Evolutionary conservation across 2,888 invertebrate species (phyloP).

Genomic region (Zonitis immaculata): DNA sequence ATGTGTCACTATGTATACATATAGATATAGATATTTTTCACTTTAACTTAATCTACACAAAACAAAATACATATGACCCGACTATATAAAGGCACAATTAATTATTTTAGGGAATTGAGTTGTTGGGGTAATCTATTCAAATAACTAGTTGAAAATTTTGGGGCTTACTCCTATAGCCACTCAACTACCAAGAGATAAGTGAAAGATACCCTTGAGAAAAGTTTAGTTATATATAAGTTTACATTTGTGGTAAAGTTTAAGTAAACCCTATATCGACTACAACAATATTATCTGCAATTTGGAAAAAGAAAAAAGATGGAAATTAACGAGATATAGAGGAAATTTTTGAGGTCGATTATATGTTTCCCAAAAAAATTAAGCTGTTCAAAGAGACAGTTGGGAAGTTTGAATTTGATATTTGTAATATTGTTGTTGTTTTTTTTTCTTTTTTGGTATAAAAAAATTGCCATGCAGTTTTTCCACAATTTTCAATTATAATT

Average conservation of each 20-base stretch:
- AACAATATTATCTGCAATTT: background rate
- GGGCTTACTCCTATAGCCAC: background rate
- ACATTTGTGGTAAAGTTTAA: background rate
- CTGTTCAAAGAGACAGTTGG: background rate
- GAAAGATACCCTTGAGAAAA: background rate
- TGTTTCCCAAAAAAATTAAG: no score
- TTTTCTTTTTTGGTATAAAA: no score
- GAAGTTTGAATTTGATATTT: background rate
- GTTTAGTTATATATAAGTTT: background rate
- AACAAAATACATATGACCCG: no score
- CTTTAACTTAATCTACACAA: constrained; percentile 1
- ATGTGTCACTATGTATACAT: constrained; percentile 5
- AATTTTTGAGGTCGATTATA: no score
- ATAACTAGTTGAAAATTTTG: background rate
- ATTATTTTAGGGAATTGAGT: background rate
- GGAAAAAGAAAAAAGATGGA: no score
- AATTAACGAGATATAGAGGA: no score
- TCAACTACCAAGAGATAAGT: background rate
- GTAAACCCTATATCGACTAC: background rate
- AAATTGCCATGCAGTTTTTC: no score
- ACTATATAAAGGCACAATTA: no score
- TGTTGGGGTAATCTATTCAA: background rate
- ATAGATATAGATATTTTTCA: constrained; percentile 14
- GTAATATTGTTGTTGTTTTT: no score
- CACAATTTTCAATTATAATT: no score